These are phyloP conservation scores for Pyrocoelia pectoralis DNA, from an alignment of 2,888 invertebrate species.

Conservation along the genomic window DNA sequence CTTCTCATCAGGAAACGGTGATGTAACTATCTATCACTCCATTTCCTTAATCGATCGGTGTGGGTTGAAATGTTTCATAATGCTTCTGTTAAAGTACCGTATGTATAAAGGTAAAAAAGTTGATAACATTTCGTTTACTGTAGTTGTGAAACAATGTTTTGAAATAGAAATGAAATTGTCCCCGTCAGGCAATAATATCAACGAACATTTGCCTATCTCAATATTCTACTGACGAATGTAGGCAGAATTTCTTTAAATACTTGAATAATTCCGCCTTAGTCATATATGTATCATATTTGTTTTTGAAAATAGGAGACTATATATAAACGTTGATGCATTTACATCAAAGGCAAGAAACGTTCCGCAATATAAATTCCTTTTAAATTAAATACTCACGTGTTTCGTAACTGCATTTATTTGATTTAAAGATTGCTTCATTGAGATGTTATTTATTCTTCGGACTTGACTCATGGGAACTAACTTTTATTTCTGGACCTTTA, in stretches of 20 bases:
- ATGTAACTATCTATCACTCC: no score
- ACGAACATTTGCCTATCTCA: background rate
- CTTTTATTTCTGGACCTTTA: background rate
- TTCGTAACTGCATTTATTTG: slow-evolving; percentile 8
- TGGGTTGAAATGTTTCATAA: no score
- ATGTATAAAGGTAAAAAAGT: no score
- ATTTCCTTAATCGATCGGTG: no score
- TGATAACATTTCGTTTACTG: no score
- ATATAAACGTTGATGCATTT: slow-evolving; percentile 2
- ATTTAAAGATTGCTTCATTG: slow-evolving; percentile 11
- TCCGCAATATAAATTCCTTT: slow-evolving; percentile 11
- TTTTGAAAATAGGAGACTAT: slow-evolving; percentile 1
- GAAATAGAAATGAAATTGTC: no score
- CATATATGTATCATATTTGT: slow-evolving; percentile 9
- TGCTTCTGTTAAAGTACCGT: no score
- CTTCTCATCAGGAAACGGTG: no score
- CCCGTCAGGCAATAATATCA: background rate
- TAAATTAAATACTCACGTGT: slow-evolving; percentile 5
- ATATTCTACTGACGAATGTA: background rate
- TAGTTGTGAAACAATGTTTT: no score
- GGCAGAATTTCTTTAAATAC: background rate
- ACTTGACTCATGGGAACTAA: slow-evolving; percentile 8
- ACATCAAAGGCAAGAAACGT: slow-evolving; percentile 6
- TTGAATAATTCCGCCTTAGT: background rate
- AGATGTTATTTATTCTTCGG: slow-evolving; percentile 9